These are phyloP conservation scores for Metopolophium dirhodum DNA, from an alignment of 1,140 invertebrate genomes.

Conservation along the genomic window DNA sequence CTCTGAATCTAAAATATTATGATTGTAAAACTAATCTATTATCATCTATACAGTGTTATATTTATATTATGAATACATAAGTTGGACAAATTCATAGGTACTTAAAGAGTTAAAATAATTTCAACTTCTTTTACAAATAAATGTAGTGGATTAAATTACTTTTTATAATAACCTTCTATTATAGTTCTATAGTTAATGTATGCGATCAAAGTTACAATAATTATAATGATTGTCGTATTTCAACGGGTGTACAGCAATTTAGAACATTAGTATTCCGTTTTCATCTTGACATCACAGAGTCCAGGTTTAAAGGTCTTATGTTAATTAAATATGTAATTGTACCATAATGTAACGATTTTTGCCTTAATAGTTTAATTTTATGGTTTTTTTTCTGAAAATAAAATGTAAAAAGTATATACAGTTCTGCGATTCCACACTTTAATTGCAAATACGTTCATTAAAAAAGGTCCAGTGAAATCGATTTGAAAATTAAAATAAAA, in stretches of 20 bases:
- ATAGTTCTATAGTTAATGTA: background rate
- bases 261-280: background rate
- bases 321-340: background rate
- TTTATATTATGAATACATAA: background rate
- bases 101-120: background rate
- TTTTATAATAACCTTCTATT: background rate
- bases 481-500: constrained; percentile 10
- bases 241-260: background rate
- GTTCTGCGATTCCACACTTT: background rate
- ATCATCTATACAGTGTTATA: background rate
- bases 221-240: constrained; percentile 7
- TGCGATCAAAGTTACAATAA: background rate
- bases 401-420: constrained; percentile 11
- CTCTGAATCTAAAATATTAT: background rate
- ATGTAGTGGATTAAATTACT: background rate
- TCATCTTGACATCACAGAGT: constrained; percentile 16
- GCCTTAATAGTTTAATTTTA: constrained; percentile 18
- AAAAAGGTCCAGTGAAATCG: constrained; percentile 5
- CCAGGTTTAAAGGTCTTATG: background rate
- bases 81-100: background rate
- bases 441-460: constrained; percentile 14
- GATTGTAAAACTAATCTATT: background rate
- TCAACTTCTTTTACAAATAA: background rate
- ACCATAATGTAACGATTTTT: constrained; percentile 31
- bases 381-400: constrained; percentile 8